Evolutionary conservation across 2,888 invertebrate genomes (phyloP).

Genomic region (Adela reaumurella): DNA sequence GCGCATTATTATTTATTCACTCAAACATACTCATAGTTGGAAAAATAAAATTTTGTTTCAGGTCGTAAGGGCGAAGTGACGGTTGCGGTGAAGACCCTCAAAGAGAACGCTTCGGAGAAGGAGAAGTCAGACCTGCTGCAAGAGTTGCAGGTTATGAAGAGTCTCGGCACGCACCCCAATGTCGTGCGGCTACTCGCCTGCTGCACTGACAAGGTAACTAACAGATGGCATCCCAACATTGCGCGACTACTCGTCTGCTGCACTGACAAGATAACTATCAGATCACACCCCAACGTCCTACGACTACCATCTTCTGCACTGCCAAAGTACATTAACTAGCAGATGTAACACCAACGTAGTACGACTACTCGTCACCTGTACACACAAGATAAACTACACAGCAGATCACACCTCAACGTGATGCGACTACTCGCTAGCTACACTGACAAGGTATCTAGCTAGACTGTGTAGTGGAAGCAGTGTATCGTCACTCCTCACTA

Average conservation of each 20-base stretch:
- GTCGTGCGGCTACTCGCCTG: conserved; percentile 85
- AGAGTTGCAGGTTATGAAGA: conserved; percentile 89
- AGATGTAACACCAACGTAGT: no score
- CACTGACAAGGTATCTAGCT: no score
- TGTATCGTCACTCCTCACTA: no score
- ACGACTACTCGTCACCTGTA: no score
- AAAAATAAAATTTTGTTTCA: conserved; percentile 22
- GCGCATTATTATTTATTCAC: conserved; percentile 8
- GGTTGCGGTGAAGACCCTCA: conserved; percentile 92
- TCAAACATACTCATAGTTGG: no score
- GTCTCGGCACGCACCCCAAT: conserved; percentile 84
- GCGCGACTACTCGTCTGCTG: conserved; percentile 86
- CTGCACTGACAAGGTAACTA: conserved; percentile 82
- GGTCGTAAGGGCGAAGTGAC: conserved; percentile 71
- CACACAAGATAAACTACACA: no score
- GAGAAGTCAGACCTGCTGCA: conserved; percentile 84
- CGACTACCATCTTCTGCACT: conserved; percentile 81
- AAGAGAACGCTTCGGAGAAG: conserved; percentile 85
- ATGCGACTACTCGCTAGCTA: no score
- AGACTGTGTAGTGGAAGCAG: no score
- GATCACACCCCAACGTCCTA: conserved; percentile 89
- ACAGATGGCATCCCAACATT: conserved; percentile 88
- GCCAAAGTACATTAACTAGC: no score
- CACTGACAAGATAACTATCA: conserved; percentile 78
- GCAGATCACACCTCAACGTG: no score